These are phyloP conservation scores for Lycaena phlaeas DNA, from an alignment of 2,888 invertebrate genomes.

Conservation along the genomic window DNA sequence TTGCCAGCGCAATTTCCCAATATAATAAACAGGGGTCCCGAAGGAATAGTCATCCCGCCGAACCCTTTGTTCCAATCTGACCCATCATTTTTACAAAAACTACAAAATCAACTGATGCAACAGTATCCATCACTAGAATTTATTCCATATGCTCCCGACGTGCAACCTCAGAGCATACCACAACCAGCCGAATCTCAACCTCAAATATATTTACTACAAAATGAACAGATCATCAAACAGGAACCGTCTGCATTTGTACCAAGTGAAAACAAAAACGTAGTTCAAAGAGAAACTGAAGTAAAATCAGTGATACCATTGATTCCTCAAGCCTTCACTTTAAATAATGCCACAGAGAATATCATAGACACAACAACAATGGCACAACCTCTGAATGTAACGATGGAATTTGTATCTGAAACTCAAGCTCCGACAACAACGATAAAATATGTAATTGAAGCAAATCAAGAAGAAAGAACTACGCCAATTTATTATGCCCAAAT, in stretches of 20 bases:
- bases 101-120: constrained; percentile 51
- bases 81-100: constrained; percentile 56
- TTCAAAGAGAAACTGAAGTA: constrained; percentile 55
- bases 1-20: constrained; percentile 44
- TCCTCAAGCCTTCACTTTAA: constrained; percentile 34
- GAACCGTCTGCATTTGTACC: constrained; percentile 33
- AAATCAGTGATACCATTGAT: constrained; percentile 37
- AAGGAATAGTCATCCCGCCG: constrained; percentile 49
- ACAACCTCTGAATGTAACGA: constrained; percentile 36
- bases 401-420: constrained; percentile 35
- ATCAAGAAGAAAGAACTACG: constrained; percentile 38
- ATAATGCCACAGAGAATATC: constrained; percentile 38
- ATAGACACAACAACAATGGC: constrained; percentile 31
- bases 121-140: constrained; percentile 55
- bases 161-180: constrained; percentile 25
- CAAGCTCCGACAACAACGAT: constrained; percentile 43
- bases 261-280: constrained; percentile 40
- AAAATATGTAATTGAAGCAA: constrained; percentile 40
- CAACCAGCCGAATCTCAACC: constrained; percentile 23
- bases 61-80: constrained; percentile 67
- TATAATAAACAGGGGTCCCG: constrained; percentile 40
- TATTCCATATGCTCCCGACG: constrained; percentile 50
- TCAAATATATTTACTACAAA: constrained; percentile 39
- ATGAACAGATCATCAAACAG: constrained; percentile 40
- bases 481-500: constrained; percentile 66